Evolutionary conservation across 2,113 vertebrate genomes (phyloP).

Genomic region (Elgaria multicarinata): DNA sequence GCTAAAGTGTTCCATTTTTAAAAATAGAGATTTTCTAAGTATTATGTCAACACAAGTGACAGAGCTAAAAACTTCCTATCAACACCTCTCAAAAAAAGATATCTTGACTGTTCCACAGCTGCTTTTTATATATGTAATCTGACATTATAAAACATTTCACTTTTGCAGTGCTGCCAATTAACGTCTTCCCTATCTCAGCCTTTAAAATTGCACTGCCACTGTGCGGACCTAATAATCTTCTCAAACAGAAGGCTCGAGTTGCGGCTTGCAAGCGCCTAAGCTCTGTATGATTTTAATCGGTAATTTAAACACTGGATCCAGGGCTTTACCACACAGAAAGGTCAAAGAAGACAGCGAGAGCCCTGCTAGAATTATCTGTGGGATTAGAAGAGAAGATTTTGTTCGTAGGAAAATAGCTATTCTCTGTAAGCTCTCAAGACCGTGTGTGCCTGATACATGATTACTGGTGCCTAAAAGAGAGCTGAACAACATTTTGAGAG

Average conservation of each 20-base stretch:
- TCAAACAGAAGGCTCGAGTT: not conserved
- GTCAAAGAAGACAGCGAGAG: not conserved
- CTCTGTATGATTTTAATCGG: conserved; percentile 5
- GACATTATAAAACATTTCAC: not conserved
- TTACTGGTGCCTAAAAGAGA: not conserved
- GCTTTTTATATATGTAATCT: not conserved
- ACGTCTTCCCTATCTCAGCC: not conserved
- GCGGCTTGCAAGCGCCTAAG: not conserved
- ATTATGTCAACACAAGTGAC: not conserved
- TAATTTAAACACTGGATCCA: conserved; percentile 8
- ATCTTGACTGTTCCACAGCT: conserved; percentile 9
- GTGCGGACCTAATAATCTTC: not conserved
- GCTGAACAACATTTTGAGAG: not conserved
- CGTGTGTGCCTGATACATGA: not conserved
- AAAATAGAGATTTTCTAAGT: conserved; percentile 13
- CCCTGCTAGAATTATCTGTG: not conserved
- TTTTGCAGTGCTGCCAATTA: not conserved
- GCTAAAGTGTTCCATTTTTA: conserved; percentile 32
- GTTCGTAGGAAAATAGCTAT: not conserved
- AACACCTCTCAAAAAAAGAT: conserved; percentile 18
- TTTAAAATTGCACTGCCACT: conserved; percentile 7
- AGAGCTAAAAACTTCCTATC: conserved; percentile 25
- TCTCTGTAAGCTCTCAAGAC: not conserved
- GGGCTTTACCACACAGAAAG: not conserved
- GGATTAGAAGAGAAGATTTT: not conserved